These are phyloP conservation scores for Rhinoderma darwinii DNA, from an alignment of 2,113 vertebrate genomes.

Conservation along the genomic window DNA sequence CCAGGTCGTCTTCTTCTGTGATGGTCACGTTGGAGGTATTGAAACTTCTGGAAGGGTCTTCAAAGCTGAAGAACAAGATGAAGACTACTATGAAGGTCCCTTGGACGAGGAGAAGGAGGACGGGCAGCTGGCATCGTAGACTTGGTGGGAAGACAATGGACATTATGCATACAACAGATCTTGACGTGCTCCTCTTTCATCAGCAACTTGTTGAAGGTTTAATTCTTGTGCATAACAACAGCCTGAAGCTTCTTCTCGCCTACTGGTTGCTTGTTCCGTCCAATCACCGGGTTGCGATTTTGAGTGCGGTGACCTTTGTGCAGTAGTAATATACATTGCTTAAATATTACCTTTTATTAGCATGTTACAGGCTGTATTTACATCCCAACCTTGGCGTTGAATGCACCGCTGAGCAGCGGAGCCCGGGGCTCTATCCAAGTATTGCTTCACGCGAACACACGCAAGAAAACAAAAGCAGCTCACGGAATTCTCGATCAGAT, in stretches of 20 bases:
- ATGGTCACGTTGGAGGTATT: constrained; percentile 60
- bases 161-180: constrained; percentile 19
- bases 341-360: constrained; percentile 60
- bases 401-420: constrained; percentile 25
- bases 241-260: not conserved
- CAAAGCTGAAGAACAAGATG: constrained; percentile 75
- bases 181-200: not conserved
- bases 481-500: not conserved
- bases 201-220: not conserved
- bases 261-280: not conserved
- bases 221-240: constrained; percentile 16
- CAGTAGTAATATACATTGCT: constrained; percentile 43
- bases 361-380: constrained; percentile 22
- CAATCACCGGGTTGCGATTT: not conserved
- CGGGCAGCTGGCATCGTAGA: constrained; percentile 70
- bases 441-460: not conserved
- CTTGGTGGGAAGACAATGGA: constrained; percentile 40
- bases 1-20: constrained; percentile 68
- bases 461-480: not conserved
- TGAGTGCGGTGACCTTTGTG: constrained; percentile 49
- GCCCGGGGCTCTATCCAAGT: constrained; percentile 9
- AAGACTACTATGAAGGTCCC: constrained; percentile 73
- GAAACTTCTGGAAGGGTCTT: constrained; percentile 67
- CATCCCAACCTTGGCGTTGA: constrained; percentile 23
- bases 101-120: constrained; percentile 74